These are phyloP conservation scores for Masnerella sp. DNA, from an alignment of 2,888 invertebrate genomes.

Conservation along the genomic window DNA sequence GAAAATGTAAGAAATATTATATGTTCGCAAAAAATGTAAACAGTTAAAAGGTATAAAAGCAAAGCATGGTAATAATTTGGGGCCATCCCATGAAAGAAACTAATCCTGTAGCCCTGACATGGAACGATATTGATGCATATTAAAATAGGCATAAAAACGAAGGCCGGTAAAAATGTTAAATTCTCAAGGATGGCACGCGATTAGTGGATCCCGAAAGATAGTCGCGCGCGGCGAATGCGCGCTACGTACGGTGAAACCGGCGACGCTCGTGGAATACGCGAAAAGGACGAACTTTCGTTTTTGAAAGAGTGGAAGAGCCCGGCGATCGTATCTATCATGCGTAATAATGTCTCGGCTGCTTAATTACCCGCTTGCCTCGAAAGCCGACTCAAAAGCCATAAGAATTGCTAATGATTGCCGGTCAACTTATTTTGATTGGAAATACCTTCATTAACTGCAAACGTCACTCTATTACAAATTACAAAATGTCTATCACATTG, in stretches of 20 bases:
- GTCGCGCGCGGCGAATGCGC: conserved; percentile 52
- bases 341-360: conserved; percentile 37
- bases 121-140: conserved; percentile 37
- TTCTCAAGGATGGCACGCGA: conserved; percentile 41
- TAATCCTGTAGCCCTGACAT: conserved; percentile 43
- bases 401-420: conserved; percentile 28
- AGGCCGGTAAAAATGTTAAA: conserved; percentile 46
- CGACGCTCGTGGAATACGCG: conserved; percentile 72
- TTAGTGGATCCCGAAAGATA: conserved; percentile 40
- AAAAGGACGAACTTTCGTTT: conserved; percentile 70
- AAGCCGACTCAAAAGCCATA: conserved; percentile 15
- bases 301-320: conserved; percentile 52
- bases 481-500: conserved; percentile 13
- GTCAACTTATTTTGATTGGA: conserved; percentile 31
- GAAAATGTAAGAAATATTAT: too few species aligned
- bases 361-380: conserved; percentile 44
- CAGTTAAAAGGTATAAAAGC: too few species aligned
- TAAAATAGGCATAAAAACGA: conserved; percentile 40
- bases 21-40: too few species aligned
- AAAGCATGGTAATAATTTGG: too few species aligned
- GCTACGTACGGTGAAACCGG: conserved; percentile 73
- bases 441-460: conserved; percentile 21
- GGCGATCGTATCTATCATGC: conserved; percentile 46
- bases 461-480: conserved; percentile 21
- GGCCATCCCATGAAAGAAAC: too few species aligned